Conservation (phyloP, 2,113 vertebrate species). For the Melanotaenia duboulayi region DNA sequence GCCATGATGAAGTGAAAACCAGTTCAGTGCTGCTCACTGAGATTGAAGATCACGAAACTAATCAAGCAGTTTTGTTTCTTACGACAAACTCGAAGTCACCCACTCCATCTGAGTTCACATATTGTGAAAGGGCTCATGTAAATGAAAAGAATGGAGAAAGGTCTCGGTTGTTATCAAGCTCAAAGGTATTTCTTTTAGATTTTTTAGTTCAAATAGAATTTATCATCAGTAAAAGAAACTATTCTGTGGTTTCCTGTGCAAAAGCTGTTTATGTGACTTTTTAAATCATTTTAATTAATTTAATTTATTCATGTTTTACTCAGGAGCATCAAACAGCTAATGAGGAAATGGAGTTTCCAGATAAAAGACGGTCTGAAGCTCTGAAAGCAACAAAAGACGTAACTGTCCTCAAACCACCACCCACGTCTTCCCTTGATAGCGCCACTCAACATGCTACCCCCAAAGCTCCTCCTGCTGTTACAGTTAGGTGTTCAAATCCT, state of each 20-base stretch:
- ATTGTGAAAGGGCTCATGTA: slow-evolving; percentile 70
- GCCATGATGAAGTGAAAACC: slow-evolving; percentile 82
- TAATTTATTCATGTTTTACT: slow-evolving; percentile 5
- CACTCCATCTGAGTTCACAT: slow-evolving; percentile 38
- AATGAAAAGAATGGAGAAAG: slow-evolving; percentile 81
- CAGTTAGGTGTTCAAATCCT: slow-evolving; percentile 11
- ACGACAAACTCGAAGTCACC: slow-evolving; percentile 75
- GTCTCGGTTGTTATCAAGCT: neutral
- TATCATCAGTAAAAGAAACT: too few relatives aligned
- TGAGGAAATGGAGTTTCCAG: slow-evolving; percentile 86
- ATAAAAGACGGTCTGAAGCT: slow-evolving; percentile 80
- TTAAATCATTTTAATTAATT: neutral
- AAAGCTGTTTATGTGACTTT: neutral
- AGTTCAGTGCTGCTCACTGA: slow-evolving; percentile 82
- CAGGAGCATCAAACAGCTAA: slow-evolving; percentile 85
- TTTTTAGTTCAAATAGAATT: too few relatives aligned
- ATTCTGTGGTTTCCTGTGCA: neutral
- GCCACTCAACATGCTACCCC: neutral
- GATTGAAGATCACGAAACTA: slow-evolving; percentile 85
- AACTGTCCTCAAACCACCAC: slow-evolving; percentile 9
- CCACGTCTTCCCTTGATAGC: slow-evolving; percentile 24
- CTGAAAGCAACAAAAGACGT: slow-evolving; percentile 71
- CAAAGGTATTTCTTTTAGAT: slow-evolving; percentile 49
- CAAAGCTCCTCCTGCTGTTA: slow-evolving; percentile 21
- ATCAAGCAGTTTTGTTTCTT: slow-evolving; percentile 77